A percentile compares a stretch with the other conserved stretches of the same genome.
phyloP scores from a whole-genome alignment of 2,113 vertebrate genomes.

The Zosterops borbonicus region DNA sequence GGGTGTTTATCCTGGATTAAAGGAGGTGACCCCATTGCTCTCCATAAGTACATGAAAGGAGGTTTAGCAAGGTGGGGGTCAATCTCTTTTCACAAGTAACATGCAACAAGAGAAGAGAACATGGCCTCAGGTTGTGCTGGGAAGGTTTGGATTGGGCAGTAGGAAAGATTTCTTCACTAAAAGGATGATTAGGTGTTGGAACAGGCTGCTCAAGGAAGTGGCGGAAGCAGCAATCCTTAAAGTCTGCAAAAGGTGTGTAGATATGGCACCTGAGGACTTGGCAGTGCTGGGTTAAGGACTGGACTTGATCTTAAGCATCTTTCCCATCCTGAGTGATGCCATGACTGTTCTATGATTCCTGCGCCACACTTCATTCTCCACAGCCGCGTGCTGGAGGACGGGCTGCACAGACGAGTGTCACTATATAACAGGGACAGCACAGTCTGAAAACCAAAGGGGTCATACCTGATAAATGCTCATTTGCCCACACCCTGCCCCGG shows the following conservation, averaged over 20 bases:
- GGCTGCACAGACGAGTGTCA: rapidly evolving
- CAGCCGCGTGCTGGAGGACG: too few species aligned
- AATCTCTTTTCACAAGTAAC: neutral
- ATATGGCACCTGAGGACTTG: neutral
- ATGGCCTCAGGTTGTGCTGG: neutral
- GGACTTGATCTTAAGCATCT: neutral
- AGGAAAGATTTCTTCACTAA: neutral
- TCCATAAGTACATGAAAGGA: neutral
- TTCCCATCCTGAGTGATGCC: too few species aligned
- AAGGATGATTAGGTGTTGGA: neutral
- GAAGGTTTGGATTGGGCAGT: neutral
- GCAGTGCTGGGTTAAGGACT: neutral
- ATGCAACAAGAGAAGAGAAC: neutral
- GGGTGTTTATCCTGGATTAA: neutral
- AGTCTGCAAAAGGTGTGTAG: neutral
- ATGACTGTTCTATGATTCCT: rapidly evolving
- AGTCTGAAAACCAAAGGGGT: too few species aligned
- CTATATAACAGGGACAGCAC: rapidly evolving
- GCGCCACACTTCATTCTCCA: too few species aligned
- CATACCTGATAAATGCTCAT: rapidly evolving
- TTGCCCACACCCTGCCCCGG: rapidly evolving
- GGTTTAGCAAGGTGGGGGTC: neutral
- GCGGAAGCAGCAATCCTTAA: neutral
- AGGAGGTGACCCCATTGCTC: neutral
- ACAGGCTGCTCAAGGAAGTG: neutral